phyloP scores from a whole-genome alignment of 2,888 invertebrate species.

The Villa cingulata region DNA sequence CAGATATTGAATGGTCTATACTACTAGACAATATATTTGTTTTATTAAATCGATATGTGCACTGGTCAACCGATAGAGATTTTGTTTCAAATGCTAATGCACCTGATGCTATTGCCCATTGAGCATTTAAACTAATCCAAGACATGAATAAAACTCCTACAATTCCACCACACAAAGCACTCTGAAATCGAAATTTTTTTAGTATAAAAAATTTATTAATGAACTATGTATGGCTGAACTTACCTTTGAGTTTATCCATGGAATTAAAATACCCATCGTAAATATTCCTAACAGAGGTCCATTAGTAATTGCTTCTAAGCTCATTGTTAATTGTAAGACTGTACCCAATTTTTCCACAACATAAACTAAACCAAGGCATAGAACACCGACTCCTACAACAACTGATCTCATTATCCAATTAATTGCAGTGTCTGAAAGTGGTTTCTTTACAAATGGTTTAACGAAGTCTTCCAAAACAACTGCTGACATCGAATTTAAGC shows the following conservation, averaged over 20 bases:
- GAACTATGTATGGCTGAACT: too few relatives aligned
- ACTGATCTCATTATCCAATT: conserved; percentile 55
- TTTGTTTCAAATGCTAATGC: conserved; percentile 53
- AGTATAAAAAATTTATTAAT: too few relatives aligned
- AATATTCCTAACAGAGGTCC: conserved; percentile 54
- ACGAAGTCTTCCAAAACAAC: conserved; percentile 61
- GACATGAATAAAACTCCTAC: conserved; percentile 43
- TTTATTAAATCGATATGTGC: conserved; percentile 45
- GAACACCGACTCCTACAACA: conserved; percentile 51
- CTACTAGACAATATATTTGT: conserved; percentile 5
- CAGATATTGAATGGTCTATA: background rate
- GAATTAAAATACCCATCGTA: conserved; percentile 53
- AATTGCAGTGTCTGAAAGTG: conserved; percentile 40
- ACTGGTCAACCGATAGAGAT: conserved; percentile 46
- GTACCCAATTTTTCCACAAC: conserved; percentile 66
- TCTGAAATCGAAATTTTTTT: conserved; percentile 37
- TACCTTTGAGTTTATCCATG: conserved; percentile 52
- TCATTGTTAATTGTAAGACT: conserved; percentile 51
- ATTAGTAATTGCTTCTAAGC: conserved; percentile 54
- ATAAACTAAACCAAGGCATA: conserved; percentile 54
- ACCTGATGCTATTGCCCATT: conserved; percentile 47
- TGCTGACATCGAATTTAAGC: conserved; percentile 64
- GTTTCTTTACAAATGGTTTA: conserved; percentile 44
- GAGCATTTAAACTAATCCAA: conserved; percentile 48
- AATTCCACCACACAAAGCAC: conserved; percentile 45